Conservation (phyloP, 1,140 invertebrate genomes). For the Cydia amplana region DNA sequence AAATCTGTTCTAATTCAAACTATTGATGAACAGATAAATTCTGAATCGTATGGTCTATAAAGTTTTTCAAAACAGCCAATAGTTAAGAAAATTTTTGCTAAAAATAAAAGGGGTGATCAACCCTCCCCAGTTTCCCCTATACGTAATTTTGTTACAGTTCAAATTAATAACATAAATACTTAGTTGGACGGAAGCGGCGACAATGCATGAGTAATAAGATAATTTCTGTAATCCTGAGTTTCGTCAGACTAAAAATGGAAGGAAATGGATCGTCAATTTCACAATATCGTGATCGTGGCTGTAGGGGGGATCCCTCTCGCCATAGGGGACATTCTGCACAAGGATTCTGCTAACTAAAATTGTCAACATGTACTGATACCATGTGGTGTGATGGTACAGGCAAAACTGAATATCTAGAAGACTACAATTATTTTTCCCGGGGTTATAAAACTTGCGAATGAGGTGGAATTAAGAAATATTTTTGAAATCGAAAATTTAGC, state of each 20-base stretch:
- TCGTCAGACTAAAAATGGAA: slow-evolving; percentile 25
- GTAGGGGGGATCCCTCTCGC: slow-evolving; percentile 20
- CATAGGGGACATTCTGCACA: neutral
- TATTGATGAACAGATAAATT: too few species aligned
- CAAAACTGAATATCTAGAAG: neutral
- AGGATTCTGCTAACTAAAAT: neutral
- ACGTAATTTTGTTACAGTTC: neutral
- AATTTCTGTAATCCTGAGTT: slow-evolving; percentile 4
- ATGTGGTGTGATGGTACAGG: neutral
- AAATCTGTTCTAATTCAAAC: too few species aligned
- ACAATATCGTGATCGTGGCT: neutral
- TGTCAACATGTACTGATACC: too few species aligned
- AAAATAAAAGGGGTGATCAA: too few species aligned
- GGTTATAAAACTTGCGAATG: too few species aligned
- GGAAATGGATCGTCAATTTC: slow-evolving; percentile 27
- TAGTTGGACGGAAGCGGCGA: neutral
- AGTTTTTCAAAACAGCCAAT: too few species aligned
- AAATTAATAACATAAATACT: neutral
- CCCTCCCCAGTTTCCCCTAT: too few species aligned
- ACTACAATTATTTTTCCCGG: too few species aligned
- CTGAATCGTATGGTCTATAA: too few species aligned
- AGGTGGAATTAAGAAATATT: too few species aligned
- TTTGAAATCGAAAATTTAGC: too few species aligned
- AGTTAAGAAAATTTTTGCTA: too few species aligned
- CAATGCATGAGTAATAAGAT: neutral